Evolutionary conservation across 2,888 invertebrate genomes (phyloP).

Genomic region (Palloptera scutellata): DNA sequence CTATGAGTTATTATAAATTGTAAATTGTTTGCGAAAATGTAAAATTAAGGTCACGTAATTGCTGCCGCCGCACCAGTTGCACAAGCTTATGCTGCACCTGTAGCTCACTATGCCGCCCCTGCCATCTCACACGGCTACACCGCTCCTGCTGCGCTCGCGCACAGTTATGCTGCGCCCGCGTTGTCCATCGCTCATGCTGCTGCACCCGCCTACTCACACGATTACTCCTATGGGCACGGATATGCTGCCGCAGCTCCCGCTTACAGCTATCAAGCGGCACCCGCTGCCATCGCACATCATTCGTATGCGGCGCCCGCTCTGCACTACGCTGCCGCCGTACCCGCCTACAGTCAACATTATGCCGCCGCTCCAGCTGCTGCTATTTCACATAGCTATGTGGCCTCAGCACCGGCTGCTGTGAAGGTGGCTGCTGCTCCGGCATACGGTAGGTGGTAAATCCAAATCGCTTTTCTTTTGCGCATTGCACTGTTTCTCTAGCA

Average conservation of each 20-base stretch:
- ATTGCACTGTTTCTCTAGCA: no score
- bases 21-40: slow-evolving; percentile 9
- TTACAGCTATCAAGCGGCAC: slow-evolving; percentile 33
- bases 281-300: slow-evolving; percentile 32
- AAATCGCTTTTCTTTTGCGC: no score
- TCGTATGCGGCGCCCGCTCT: slow-evolving; percentile 35
- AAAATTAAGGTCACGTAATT: slow-evolving; percentile 47
- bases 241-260: slow-evolving; percentile 32
- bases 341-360: slow-evolving; percentile 28
- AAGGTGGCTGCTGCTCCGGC: slow-evolving; percentile 57
- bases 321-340: slow-evolving; percentile 38
- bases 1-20: slow-evolving; percentile 20
- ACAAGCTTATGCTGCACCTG: slow-evolving; percentile 46
- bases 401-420: slow-evolving; percentile 44
- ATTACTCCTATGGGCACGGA: slow-evolving; percentile 26
- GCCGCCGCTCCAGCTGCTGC: slow-evolving; percentile 34
- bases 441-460: slow-evolving; percentile 51
- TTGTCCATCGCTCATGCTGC: slow-evolving; percentile 39
- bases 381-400: slow-evolving; percentile 41
- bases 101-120: slow-evolving; percentile 36
- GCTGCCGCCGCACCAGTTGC: slow-evolving; percentile 50
- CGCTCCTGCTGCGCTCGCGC: slow-evolving; percentile 32
- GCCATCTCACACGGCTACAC: slow-evolving; percentile 32
- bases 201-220: slow-evolving; percentile 24
- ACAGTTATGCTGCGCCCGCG: slow-evolving; percentile 48